Evolutionary conservation across 2,113 vertebrate species (phyloP).

Genomic region (Chamaetylas fuelleborni): DNA sequence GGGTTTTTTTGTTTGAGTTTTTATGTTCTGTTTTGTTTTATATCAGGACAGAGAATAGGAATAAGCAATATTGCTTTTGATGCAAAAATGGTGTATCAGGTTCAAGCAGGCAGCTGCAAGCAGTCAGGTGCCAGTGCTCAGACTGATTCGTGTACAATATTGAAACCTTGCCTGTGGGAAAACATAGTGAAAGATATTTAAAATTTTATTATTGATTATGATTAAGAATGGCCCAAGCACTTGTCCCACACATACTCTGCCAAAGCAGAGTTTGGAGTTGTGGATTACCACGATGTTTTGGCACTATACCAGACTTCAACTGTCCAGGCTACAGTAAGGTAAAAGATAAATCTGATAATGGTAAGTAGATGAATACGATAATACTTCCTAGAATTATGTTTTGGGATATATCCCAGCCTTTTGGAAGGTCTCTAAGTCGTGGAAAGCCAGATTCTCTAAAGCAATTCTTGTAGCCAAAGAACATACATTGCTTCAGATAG

Average conservation of each 20-base stretch:
- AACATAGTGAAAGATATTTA: not conserved
- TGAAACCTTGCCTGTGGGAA: not conserved
- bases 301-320: not conserved
- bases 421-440: not conserved
- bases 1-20: not conserved
- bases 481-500: constrained; percentile 12
- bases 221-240: not conserved
- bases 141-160: not conserved
- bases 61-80: not conserved
- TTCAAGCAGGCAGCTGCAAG: not conserved
- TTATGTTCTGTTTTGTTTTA: not conserved
- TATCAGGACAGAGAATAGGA: not conserved
- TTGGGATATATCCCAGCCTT: not conserved
- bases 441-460: not conserved
- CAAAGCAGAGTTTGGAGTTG: not conserved
- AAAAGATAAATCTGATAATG: constrained; percentile 9
- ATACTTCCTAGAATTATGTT: constrained; percentile 17
- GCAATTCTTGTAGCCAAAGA: not conserved
- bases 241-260: not conserved
- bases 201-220: not conserved
- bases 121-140: not conserved
- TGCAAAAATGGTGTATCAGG: not conserved
- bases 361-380: not conserved
- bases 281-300: not conserved
- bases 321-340: not conserved